Evolutionary conservation across 2,797 vertebrate species (phyloP).

Genomic region (Alcedo atthis): DNA sequence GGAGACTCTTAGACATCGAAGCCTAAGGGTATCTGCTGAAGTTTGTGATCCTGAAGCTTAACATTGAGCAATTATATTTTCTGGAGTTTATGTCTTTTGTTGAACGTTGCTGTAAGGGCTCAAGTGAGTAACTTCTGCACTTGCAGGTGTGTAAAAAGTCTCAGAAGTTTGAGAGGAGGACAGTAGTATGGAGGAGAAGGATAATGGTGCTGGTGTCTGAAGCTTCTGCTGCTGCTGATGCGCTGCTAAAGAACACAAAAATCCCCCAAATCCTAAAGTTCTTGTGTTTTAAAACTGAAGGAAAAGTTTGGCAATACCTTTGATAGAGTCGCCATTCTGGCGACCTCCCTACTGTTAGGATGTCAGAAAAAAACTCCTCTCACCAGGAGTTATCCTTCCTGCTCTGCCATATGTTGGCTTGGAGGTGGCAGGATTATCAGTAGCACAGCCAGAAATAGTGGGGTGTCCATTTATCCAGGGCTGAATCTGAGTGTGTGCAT

Average conservation of each 20-base stretch:
- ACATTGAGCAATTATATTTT: not conserved
- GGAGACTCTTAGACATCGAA: not conserved
- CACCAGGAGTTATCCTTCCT: not conserved
- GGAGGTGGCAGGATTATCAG: not conserved
- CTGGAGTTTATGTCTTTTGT: not conserved
- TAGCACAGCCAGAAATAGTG: not conserved
- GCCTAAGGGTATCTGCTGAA: not conserved
- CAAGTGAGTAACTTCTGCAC: not conserved
- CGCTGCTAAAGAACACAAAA: not conserved
- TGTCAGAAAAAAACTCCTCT: slow-evolving; percentile 23
- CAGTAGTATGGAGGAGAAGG: rapidly evolving
- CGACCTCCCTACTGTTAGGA: not conserved
- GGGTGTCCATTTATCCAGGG: not conserved
- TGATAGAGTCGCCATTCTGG: not conserved
- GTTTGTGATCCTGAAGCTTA: not conserved
- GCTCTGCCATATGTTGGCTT: not conserved
- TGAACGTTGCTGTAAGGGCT: not conserved
- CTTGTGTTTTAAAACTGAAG: not conserved
- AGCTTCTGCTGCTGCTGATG: not conserved
- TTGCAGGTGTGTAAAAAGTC: not conserved
- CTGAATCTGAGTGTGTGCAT: not conserved
- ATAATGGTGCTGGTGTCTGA: not conserved
- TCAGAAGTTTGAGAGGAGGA: not conserved
- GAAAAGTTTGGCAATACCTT: not conserved
- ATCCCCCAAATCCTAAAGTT: not conserved